These are phyloP conservation scores for Drosophila pegasa DNA, from an alignment of 2,888 invertebrate species.

Conservation along the genomic window DNA sequence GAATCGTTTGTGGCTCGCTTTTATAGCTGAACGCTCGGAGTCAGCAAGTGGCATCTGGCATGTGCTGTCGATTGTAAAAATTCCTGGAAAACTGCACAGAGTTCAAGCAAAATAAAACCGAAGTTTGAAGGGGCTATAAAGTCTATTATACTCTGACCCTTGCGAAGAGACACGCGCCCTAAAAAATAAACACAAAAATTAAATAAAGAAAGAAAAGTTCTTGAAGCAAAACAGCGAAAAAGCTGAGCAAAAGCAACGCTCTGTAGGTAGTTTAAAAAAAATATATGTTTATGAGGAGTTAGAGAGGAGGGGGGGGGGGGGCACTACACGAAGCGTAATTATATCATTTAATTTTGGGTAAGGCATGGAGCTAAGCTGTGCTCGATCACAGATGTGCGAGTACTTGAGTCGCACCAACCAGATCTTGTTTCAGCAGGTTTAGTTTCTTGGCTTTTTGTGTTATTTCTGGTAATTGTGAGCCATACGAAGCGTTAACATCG, in stretches of 20 bases:
- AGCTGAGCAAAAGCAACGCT: slow-evolving; percentile 30
- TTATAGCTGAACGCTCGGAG: slow-evolving; percentile 12
- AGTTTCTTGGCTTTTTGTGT: background rate
- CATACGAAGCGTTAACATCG: slow-evolving; percentile 73
- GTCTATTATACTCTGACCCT: slow-evolving; percentile 40
- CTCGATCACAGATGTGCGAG: slow-evolving; percentile 19
- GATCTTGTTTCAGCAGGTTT: slow-evolving; percentile 20
- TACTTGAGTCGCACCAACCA: slow-evolving; percentile 20
- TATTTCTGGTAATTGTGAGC: slow-evolving; percentile 55
- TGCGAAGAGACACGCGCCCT: slow-evolving; percentile 62
- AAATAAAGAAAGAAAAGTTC: slow-evolving; percentile 47
- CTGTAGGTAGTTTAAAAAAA: slow-evolving; percentile 1
- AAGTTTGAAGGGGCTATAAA: slow-evolving; percentile 33
- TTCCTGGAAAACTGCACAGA: slow-evolving; percentile 51
- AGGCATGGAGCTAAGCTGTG: slow-evolving; percentile 18
- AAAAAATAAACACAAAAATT: slow-evolving; percentile 10
- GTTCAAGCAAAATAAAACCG: slow-evolving; percentile 31
- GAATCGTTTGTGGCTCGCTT: slow-evolving; percentile 1
- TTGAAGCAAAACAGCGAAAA: slow-evolving; percentile 53
- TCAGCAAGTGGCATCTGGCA: slow-evolving; percentile 33
- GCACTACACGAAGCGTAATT: slow-evolving; percentile 55
- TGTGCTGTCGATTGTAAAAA: slow-evolving; percentile 52
- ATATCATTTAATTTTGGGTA: slow-evolving; percentile 70
- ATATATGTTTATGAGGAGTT: slow-evolving; percentile 24
- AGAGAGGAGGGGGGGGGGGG: slow-evolving; percentile 23